Conservation (phyloP, 2,113 vertebrate genomes). For the Sarotherodon lohbergeri region DNA sequence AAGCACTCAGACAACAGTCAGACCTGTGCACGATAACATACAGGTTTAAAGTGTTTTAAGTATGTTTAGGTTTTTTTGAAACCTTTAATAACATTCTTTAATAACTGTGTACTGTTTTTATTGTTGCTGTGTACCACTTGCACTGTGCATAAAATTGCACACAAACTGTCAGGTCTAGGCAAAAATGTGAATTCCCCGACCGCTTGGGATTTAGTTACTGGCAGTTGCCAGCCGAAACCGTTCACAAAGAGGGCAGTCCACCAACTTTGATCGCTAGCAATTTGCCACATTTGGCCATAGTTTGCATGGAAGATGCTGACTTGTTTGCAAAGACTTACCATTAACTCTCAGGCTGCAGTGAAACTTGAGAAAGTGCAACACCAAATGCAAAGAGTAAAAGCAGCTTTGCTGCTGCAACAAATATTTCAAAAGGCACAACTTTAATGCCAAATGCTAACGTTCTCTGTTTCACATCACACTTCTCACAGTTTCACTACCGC, state of each 20-base stretch:
- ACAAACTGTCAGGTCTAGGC: background rate
- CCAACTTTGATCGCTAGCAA: background rate
- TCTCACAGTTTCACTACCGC: background rate
- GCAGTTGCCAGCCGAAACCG: background rate
- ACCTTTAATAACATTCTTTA: background rate
- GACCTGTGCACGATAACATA: background rate
- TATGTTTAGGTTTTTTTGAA: fast-evolving
- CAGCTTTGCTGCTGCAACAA: background rate
- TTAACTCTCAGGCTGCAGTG: background rate
- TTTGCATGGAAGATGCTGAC: background rate
- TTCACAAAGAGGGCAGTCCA: background rate
- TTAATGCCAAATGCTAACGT: background rate
- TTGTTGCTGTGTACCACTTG: background rate
- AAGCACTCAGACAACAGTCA: background rate
- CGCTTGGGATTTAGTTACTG: background rate
- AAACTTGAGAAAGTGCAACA: background rate
- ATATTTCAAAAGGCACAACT: background rate
- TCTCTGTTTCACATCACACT: background rate
- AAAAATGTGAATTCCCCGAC: background rate
- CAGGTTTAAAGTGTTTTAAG: background rate
- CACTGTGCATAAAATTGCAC: background rate
- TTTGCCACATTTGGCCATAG: background rate
- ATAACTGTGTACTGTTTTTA: background rate
- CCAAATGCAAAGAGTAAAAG: background rate
- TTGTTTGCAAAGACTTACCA: background rate